phyloP scores from a whole-genome alignment of 2,888 invertebrate genomes.

The Meliscaeva auricollis region DNA sequence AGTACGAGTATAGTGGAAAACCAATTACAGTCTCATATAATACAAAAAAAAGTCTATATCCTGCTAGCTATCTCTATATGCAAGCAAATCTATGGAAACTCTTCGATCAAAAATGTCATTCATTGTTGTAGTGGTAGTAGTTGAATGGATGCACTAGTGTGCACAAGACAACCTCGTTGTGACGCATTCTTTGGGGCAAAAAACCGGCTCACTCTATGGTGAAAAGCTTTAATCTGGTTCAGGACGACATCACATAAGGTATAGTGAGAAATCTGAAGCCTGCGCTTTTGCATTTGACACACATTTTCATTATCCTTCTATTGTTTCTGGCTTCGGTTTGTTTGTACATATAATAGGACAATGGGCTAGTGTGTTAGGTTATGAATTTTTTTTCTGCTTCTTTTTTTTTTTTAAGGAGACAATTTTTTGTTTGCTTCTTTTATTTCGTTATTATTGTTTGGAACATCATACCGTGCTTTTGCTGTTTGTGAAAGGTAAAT shows the following conservation, averaged over 20 bases:
- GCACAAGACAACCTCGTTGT: constrained; percentile 61
- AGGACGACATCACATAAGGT: constrained; percentile 9
- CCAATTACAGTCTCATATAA: neutral
- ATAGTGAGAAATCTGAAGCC: constrained; percentile 54
- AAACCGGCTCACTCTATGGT: constrained; percentile 68
- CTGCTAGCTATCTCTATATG: constrained; percentile 1
- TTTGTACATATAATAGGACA: constrained; percentile 40
- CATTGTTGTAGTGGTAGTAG: constrained; percentile 32
- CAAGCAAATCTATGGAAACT: constrained; percentile 27
- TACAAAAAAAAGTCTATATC: neutral
- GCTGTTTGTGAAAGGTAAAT: constrained; percentile 28
- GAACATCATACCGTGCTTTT: neutral
- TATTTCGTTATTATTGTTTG: neutral
- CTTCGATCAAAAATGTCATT: constrained; percentile 50
- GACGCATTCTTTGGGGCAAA: constrained; percentile 45
- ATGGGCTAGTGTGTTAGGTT: constrained; percentile 37
- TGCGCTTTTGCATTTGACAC: constrained; percentile 73
- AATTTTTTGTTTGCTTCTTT: neutral
- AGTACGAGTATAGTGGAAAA: neutral
- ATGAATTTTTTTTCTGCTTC: constrained; percentile 18
- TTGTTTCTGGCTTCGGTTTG: constrained; percentile 52
- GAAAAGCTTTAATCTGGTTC: constrained; percentile 66
- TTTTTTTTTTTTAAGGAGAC: neutral
- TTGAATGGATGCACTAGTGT: constrained; percentile 50
- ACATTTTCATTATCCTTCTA: constrained; percentile 60